Conservation (phyloP, 2,888 invertebrate genomes). For the Amorpha juglandis region DNA sequence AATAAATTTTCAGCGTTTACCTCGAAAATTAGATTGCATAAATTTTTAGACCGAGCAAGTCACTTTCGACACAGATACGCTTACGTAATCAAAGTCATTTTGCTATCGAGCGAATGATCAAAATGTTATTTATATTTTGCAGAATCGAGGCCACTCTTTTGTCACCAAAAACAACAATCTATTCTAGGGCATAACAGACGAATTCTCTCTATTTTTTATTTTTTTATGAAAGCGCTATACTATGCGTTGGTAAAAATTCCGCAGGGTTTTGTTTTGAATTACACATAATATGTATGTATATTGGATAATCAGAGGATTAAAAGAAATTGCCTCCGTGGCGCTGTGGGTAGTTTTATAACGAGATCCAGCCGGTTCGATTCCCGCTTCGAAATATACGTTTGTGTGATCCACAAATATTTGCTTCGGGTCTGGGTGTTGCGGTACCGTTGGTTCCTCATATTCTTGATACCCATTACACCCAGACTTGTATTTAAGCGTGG, state of each 20-base stretch:
- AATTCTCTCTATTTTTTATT: not conserved
- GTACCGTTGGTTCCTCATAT: no score
- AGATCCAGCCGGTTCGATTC: no score
- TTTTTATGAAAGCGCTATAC: not conserved
- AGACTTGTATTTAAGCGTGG: no score
- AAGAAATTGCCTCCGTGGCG: no score
- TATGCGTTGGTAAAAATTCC: not conserved
- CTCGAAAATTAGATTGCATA: constrained; percentile 24
- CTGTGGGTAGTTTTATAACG: no score
- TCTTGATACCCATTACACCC: no score
- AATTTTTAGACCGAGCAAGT: constrained; percentile 48
- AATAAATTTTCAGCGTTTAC: constrained; percentile 23
- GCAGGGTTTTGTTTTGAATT: no score
- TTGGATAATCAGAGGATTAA: no score
- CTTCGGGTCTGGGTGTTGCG: no score
- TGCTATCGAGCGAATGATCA: constrained; percentile 21
- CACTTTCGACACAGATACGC: constrained; percentile 46
- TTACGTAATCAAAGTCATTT: constrained; percentile 23
- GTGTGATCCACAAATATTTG: no score
- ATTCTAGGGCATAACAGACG: not conserved
- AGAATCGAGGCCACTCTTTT: constrained; percentile 34
- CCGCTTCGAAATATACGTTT: no score
- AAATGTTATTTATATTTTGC: constrained; percentile 20
- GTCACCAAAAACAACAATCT: constrained; percentile 18
- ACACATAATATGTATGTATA: no score